Evolutionary conservation across 2,113 vertebrate genomes (phyloP).

Genomic region (Desmodus rotundus): DNA sequence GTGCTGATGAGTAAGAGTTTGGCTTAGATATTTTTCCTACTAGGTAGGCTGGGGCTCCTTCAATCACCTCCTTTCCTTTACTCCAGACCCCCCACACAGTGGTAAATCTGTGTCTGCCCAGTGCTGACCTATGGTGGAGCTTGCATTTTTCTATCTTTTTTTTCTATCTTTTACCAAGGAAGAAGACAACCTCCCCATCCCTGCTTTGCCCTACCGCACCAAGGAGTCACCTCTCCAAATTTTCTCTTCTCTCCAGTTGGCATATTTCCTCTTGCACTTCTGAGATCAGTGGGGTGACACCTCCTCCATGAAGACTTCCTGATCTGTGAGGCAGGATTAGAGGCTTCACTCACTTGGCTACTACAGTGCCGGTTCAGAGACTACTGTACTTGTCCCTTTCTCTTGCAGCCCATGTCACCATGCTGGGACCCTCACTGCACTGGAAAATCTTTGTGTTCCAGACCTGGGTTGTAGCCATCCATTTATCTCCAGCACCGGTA

Average conservation of each 20-base stretch:
- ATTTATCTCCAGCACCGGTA: background rate
- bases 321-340: background rate
- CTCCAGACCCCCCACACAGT: background rate
- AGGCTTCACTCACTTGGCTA: background rate
- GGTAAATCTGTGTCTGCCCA: background rate
- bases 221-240: background rate
- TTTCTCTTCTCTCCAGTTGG: background rate
- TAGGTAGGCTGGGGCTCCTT: background rate
- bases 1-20: background rate
- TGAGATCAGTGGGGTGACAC: background rate
- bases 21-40: background rate
- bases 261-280: background rate
- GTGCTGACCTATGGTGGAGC: background rate
- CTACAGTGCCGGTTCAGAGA: background rate
- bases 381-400: fast-evolving
- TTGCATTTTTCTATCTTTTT: background rate
- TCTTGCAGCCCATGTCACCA: no score
- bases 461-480: background rate
- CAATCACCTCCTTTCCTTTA: background rate
- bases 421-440: background rate
- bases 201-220: background rate
- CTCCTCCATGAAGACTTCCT: background rate
- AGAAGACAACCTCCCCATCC: background rate
- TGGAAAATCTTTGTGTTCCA: background rate
- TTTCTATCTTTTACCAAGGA: background rate